Evolutionary conservation across 2,888 invertebrate species (phyloP), one percentile per base, ranked within the genome.

Genomic region (Steinernema scapterisci): DNA sequence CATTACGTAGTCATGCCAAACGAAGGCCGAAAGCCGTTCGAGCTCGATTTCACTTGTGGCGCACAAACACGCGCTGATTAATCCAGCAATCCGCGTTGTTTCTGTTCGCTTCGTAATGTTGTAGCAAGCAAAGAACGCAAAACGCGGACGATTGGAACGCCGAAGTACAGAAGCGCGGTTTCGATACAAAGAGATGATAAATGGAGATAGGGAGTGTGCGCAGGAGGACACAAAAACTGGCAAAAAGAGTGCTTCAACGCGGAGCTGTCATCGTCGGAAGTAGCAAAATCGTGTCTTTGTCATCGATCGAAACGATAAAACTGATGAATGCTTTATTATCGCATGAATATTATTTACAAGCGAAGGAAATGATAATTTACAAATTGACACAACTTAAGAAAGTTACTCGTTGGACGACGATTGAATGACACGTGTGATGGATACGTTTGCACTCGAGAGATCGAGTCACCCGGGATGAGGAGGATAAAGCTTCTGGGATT

Each of bases 1-100:
- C 63, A 63, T 63, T 63, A 63, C 27, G 63, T 63, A 63, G 63
- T 63, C 63, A 63, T 63, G 63, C 63, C n/a, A 48, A 16, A 48
- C 5, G 48, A 48, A 48, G 48, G 16, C 19, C n/a, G n/a, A 48
- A 48, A n/a, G 48, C n/a, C 48, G 45, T 7, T 54, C 11, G 63
- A 27, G 16, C 25, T 31, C 63, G 38, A 63, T 63, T 63, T 27
- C 63, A 63, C 9, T 38, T 38, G 38, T 6, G 38, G 38, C 38
- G 38, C 63, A 27, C 63, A 63, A 63, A 63, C 63, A 63, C 21
- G 25, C 27, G 63, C 63, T 63, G 63, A 63, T 63, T 63, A 31
- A 63, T 63, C 31, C 27, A n/a, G n/a, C n/a, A 31, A 25, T 63
- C 9, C 31, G 38, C 38, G 38, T 38, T 38, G 38, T 38, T 38